phyloP scores from a whole-genome alignment of 1,140 invertebrate species.

The Pteromalus puparum region DNA sequence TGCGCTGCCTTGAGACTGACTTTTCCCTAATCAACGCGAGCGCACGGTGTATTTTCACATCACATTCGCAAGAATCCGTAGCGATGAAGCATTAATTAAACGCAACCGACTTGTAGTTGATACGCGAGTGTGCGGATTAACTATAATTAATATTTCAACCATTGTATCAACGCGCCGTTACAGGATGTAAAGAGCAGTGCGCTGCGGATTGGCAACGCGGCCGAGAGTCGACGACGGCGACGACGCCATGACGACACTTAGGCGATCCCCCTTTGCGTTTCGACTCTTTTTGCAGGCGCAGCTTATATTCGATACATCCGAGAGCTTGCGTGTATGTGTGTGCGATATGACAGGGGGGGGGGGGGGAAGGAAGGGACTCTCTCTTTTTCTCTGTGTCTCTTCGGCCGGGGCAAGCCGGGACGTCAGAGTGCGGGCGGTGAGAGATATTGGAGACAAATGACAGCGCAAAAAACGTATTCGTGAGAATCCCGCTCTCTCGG shows the following conservation, averaged over 20 bases:
- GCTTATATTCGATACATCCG: constrained; percentile 71
- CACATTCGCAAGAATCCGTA: background rate
- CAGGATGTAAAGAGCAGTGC: background rate
- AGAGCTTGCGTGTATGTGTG: constrained; percentile 48
- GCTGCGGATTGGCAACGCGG: constrained; percentile 10
- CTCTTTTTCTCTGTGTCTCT: background rate
- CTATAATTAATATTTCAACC: background rate
- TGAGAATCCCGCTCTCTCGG: constrained; percentile 62
- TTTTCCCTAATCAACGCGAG: background rate
- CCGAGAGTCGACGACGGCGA: constrained; percentile 25
- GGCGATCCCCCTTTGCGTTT: constrained; percentile 36
- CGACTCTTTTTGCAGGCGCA: constrained; percentile 65
- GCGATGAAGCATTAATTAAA: constrained; percentile 1
- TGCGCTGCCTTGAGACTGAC: background rate
- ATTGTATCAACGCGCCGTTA: background rate
- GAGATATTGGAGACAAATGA: constrained; percentile 76
- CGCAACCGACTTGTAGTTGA: background rate
- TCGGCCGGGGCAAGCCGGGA: constrained; percentile 42
- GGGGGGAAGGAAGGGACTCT: constrained; percentile 39
- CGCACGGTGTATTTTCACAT: background rate
- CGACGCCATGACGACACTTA: constrained; percentile 49
- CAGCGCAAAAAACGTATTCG: constrained; percentile 72
- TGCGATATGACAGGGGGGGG: constrained; percentile 44
- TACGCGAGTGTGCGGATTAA: background rate
- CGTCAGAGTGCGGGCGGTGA: constrained; percentile 57